Base-by-base conservation (phyloP, 2,113 vertebrate genomes). In the Orycteropus afer region DNA sequence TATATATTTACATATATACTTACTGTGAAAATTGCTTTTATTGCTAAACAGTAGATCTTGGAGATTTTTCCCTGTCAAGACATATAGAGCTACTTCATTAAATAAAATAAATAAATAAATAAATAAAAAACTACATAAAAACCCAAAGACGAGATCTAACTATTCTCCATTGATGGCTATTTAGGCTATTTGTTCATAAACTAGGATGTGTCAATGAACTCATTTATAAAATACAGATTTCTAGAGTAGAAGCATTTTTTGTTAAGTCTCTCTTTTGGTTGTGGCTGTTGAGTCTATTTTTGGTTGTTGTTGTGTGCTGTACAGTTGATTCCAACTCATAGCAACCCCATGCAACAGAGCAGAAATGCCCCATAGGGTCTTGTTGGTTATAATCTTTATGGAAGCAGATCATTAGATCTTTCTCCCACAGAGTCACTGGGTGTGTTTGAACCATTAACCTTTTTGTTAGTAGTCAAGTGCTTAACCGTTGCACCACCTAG, bases 101-200 rank as follows among this genome's bases (percentile, higher is more conserved):
- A 17, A 27, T 12, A 59, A 53, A 53, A 12, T 15, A 53, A 53
- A 53, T 15, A 53, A 53, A 13, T 18, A 6, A 9, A 22, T 59
- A 3, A 23, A 84, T 17, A n/a, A n/a, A n/a, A n/a, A n/a, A n/a
- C n/a, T n/a, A n/a, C n/a, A n/a, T n/a, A n/a, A n/a, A n/a, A n/a
- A 17, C 49, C n/a, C 53, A 1, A 0, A 7, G 32, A 29, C 29
- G 0, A 11, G n/a, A 59, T 37, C 45, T 15, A 11, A 25, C 8
- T 14, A 6, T 32, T 47, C 53, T 51, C 34, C 45, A 9, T 0
- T 3, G 29, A 34, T 0, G 29, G 15, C n/a, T 14, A 20, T 22
- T 49, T 40, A 32, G 37, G 27, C 13, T 78, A 7, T 11, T 63
- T 69, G 47, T 42, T 53, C 45, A 27, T 3, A 11, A 3, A 5